A percentile compares a stretch with the other conserved stretches of the same genome.
Evolutionary conservation across 2,888 invertebrate genomes (phyloP).

Genomic region (Drosophila picticornis): DNA sequence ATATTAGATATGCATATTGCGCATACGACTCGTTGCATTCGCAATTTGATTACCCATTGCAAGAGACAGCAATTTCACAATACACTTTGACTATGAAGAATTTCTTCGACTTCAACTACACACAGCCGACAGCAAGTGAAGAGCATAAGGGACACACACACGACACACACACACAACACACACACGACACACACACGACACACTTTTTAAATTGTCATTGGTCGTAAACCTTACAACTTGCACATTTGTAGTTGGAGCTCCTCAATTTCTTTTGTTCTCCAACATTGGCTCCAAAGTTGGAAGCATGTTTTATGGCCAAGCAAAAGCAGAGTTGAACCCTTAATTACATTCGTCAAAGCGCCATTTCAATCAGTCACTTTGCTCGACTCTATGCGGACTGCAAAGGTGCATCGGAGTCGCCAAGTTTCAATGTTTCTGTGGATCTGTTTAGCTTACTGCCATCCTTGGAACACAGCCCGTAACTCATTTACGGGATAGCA

Average conservation of each 20-base stretch:
- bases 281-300: conserved; percentile 35
- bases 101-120: background rate
- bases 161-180: background rate
- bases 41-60: conserved; percentile 49
- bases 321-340: conserved; percentile 32
- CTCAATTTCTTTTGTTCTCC: conserved; percentile 41
- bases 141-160: conserved; percentile 31
- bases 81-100: conserved; percentile 20
- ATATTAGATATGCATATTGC: conserved; percentile 70
- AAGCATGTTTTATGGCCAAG: conserved; percentile 59
- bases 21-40: conserved; percentile 57
- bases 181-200: conserved; percentile 2
- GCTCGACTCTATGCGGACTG: conserved; percentile 16
- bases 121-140: conserved; percentile 33
- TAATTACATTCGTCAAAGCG: conserved; percentile 48
- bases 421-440: conserved; percentile 16
- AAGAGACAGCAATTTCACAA: conserved; percentile 22
- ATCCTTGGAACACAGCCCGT: conserved; percentile 39
- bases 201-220: conserved; percentile 1
- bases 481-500: conserved; percentile 72
- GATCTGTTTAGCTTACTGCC: conserved; percentile 18
- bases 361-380: conserved; percentile 53
- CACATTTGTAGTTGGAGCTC: conserved; percentile 64
- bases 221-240: conserved; percentile 61
- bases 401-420: conserved; percentile 37